Evolutionary conservation across 2,888 invertebrate genomes (phyloP), one percentile per base, ranked within the genome.

Genomic region (Drosophila suboccidentalis): DNA sequence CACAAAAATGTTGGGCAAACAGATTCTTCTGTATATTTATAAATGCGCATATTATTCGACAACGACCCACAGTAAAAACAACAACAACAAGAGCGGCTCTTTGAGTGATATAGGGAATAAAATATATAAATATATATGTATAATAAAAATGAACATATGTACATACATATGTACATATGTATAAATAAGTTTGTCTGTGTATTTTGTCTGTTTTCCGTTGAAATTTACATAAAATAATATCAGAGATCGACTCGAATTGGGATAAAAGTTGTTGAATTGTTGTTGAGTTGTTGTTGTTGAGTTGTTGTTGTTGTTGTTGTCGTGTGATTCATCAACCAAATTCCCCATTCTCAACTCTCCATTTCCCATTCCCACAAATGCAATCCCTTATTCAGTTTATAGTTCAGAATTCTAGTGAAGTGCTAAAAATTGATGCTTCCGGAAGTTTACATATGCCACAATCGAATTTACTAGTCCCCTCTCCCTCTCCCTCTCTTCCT

Each of bases 181-280:
- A 32, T 17, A 11, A 26, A 26, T 44, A 19, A n/a, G 11, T 11
- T 8, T 46, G 47, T 47, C 15, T 70, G 53, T 53, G 17, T 71
- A 51, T 67, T 71, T 63, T 64, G 61, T 49, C 67, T 75, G 78
- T 66, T 64, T 71, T 74, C 58, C 61, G 49, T 60, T 50, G 39
- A 53, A 77, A 78, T 78, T 78, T 78, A 49, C 75, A 78, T 78
- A 78, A 78, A 78, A 78, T 65, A 71, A 78, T 64, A 78, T 64
- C 50, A 60, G 39, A 36, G 50, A 29, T 15, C 22, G 3, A 62
- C 62, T 62, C 46, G 43, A 50, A 66, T 43, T 38, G 44, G 10
- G 19, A 15, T 49, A 70, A 54, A 44, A 39, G 19, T 26, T 53
- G 44, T 22, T 44, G 43, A 57, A 13, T 44, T 55, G 17, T 51